Conservation (phyloP, 2,888 invertebrate species). For the Noctua fimbriata region DNA sequence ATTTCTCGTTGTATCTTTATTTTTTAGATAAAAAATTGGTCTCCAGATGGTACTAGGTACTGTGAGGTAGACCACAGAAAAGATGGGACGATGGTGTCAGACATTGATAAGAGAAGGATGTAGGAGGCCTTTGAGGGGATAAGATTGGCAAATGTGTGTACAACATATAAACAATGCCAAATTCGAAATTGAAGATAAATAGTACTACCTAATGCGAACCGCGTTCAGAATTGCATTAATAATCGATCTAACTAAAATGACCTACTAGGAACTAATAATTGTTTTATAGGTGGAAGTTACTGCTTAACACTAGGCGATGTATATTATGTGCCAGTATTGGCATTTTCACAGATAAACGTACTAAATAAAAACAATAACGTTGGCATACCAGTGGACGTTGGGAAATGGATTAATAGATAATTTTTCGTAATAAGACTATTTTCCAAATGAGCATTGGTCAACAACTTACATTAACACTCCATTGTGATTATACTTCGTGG, state of each 20-base stretch:
- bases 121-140: neutral
- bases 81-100: neutral
- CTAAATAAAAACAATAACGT: neutral
- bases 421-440: neutral
- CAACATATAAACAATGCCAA: neutral
- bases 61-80: neutral
- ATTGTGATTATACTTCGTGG: slow-evolving; percentile 9
- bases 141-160: neutral
- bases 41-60: neutral
- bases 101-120: neutral
- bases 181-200: neutral
- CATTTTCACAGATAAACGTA: neutral
- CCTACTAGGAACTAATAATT: neutral
- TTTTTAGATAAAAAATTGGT: neutral
- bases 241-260: neutral
- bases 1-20: neutral
- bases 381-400: neutral
- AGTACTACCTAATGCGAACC: neutral
- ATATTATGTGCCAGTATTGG: neutral
- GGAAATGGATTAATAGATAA: neutral
- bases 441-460: neutral
- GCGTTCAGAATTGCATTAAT: too few species aligned
- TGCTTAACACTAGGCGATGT: neutral
- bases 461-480: neutral
- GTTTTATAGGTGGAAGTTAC: too few species aligned